Evolutionary conservation across 2,888 invertebrate species (phyloP).

Genomic region (Alloplasta piceator): DNA sequence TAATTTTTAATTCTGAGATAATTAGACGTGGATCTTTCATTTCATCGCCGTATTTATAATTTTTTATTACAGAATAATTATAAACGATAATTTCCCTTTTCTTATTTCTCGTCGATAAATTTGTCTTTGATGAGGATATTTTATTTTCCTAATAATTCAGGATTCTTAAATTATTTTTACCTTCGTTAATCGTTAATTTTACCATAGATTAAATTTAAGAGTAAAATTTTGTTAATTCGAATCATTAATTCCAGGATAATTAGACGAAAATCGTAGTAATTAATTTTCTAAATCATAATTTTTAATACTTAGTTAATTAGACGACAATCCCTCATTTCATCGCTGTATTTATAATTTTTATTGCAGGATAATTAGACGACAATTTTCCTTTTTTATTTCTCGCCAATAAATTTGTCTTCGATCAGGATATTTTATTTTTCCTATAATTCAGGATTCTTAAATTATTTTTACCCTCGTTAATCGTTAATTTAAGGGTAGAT

Average conservation of each 20-base stretch:
- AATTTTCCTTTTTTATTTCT: slow-evolving; percentile 6
- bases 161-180: too few relatives aligned
- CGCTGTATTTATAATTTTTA: background rate
- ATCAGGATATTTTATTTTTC: background rate
- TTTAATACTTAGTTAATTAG: background rate
- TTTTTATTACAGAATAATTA: background rate
- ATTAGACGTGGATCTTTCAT: background rate
- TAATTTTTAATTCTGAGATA: background rate
- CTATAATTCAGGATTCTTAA: too few relatives aligned
- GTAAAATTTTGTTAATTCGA: too few relatives aligned
- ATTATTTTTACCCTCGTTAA: too few relatives aligned
- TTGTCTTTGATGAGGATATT: background rate
- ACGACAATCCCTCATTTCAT: background rate
- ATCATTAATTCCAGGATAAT: too few relatives aligned
- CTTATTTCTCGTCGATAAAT: background rate
- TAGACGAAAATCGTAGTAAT: too few relatives aligned
- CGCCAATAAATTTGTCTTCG: background rate
- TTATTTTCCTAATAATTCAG: too few relatives aligned
- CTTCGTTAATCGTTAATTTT: too few relatives aligned
- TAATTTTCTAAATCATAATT: too few relatives aligned
- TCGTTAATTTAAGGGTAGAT: too few relatives aligned
- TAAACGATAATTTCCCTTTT: too few relatives aligned
- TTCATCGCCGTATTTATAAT: background rate
- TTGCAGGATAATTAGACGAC: background rate
- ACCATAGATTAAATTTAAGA: too few relatives aligned